phyloP scores from a whole-genome alignment of 35 echinoderm and acorn worm species.

The Heliocidaris erythrogramma region DNA sequence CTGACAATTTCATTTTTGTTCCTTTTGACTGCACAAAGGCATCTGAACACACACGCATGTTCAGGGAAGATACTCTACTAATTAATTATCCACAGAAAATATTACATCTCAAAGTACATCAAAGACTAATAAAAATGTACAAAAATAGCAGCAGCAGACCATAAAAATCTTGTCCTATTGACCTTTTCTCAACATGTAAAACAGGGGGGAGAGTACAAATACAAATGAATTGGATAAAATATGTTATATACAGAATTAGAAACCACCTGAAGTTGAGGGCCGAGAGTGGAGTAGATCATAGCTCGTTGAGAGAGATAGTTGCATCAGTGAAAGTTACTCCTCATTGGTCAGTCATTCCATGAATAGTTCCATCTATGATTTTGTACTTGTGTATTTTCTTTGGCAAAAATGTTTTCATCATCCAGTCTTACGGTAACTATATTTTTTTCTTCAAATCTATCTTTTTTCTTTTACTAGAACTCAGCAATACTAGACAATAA shows the following conservation, averaged over 20 bases:
- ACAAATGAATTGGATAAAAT: not conserved
- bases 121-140: not conserved
- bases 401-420: not conserved
- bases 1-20: not conserved
- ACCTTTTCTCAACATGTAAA: not conserved
- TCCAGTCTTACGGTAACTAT: not conserved
- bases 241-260: not conserved
- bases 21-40: not conserved
- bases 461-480: not conserved
- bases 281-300: not conserved
- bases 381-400: not conserved
- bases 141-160: not conserved
- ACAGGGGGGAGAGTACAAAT: not conserved
- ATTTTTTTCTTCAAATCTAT: not conserved
- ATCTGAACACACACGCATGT: not conserved
- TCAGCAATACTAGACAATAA: not conserved
- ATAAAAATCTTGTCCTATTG: not conserved
- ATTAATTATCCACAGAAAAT: not conserved
- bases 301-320: not conserved
- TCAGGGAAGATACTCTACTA: not conserved
- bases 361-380: not conserved
- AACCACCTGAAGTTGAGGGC: not conserved
- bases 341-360: too few relatives aligned
- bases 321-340: too few relatives aligned
- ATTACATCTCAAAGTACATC: not conserved